Percentiles rank a stretch among this genome's conserved stretches.
Evolutionary conservation across 2,113 vertebrate genomes (phyloP).

Genomic region (Colossoma macropomum): DNA sequence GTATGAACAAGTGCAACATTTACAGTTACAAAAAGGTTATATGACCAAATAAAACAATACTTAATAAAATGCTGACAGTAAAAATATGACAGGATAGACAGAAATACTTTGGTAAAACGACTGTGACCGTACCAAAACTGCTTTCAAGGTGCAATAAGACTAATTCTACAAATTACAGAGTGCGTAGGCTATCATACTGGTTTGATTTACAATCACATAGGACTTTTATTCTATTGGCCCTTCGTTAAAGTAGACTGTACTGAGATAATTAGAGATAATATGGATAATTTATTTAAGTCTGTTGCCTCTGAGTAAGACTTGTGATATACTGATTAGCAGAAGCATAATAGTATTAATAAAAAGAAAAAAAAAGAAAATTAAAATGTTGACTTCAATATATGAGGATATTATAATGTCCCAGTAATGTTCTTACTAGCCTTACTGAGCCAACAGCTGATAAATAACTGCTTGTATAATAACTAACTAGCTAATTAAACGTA

Average conservation of each 20-base stretch:
- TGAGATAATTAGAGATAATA: conserved; percentile 2
- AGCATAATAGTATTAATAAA: no score
- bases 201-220: not conserved
- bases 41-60: not conserved
- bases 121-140: not conserved
- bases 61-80: not conserved
- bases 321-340: no score
- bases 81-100: not conserved
- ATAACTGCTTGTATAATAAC: no score
- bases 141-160: not conserved
- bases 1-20: not conserved
- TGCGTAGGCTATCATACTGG: not conserved
- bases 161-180: not conserved
- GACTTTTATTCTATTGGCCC: not conserved
- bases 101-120: not conserved
- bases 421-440: no score
- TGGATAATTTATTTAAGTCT: not conserved
- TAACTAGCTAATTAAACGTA: no score
- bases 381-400: no score
- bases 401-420: no score
- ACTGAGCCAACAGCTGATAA: no score
- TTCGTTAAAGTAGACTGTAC: not conserved
- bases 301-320: not conserved
- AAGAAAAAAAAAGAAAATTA: no score
- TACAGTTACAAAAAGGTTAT: not conserved